These are phyloP conservation scores for Ephestia elutella DNA, from an alignment of 1,140 invertebrate genomes.

Conservation along the genomic window DNA sequence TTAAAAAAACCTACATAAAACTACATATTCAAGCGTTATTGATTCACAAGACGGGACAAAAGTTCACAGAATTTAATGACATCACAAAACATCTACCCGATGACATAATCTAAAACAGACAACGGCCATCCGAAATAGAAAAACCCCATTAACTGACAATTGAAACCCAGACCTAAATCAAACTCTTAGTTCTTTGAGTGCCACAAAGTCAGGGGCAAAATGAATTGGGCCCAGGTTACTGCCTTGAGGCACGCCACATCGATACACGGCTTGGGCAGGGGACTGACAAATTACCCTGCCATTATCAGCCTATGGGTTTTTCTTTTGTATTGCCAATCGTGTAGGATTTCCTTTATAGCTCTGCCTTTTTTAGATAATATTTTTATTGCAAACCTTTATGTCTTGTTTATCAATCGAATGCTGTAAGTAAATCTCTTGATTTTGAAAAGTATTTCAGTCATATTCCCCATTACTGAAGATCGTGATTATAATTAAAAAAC, in stretches of 20 bases:
- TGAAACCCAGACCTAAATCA: constrained; percentile 28
- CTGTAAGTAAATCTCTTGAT: not conserved
- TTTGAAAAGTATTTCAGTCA: too few relatives aligned
- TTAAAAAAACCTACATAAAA: too few relatives aligned
- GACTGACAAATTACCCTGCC: constrained; percentile 23
- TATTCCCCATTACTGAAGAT: too few relatives aligned
- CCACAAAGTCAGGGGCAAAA: constrained; percentile 38
- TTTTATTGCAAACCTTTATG: not conserved
- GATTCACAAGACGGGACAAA: too few relatives aligned
- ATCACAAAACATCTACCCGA: too few relatives aligned
- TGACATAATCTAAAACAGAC: too few relatives aligned
- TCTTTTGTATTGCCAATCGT: constrained; percentile 1
- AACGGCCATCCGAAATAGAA: not conserved
- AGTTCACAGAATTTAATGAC: too few relatives aligned
- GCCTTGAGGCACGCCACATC: constrained; percentile 32
- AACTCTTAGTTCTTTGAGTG: constrained; percentile 29
- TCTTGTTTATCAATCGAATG: not conserved
- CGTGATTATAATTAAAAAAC: too few relatives aligned
- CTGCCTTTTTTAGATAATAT: not conserved
- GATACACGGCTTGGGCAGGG: constrained; percentile 20
- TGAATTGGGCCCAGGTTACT: constrained; percentile 35
- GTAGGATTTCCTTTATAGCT: not conserved
- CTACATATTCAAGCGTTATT: too few relatives aligned
- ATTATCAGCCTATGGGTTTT: constrained; percentile 20
- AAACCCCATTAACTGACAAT: constrained; percentile 10